Evolutionary conservation across 2,888 invertebrate genomes (phyloP).

Genomic region (Ceriagrion tenellum): DNA sequence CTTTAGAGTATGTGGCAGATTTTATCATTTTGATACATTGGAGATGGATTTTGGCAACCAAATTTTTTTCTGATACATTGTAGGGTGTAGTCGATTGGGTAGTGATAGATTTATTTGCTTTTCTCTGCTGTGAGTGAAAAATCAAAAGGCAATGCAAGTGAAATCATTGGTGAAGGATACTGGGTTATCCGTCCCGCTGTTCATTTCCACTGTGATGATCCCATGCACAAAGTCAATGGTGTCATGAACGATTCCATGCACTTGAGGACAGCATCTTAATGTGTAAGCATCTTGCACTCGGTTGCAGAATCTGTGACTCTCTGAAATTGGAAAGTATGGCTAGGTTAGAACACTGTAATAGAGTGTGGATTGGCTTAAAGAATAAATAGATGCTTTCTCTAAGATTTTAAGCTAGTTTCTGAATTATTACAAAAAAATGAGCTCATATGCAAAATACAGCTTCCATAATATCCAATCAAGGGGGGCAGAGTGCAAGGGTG

Average conservation of each 20-base stretch:
- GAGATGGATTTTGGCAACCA: not conserved
- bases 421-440: no score
- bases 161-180: slow-evolving; percentile 75
- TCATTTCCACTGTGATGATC: slow-evolving; percentile 83
- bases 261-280: slow-evolving; percentile 83
- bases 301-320: slow-evolving; percentile 83
- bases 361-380: no score
- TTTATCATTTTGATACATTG: no score
- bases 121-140: not conserved
- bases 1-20: no score
- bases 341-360: no score
- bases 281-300: slow-evolving; percentile 85
- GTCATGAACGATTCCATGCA: slow-evolving; percentile 84
- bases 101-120: not conserved
- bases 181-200: slow-evolving; percentile 85
- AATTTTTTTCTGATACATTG: no score
- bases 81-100: not conserved
- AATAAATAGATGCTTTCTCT: no score
- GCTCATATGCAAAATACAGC: no score
- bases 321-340: slow-evolving; percentile 75
- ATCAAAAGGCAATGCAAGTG: slow-evolving; percentile 37
- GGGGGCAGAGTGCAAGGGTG: no score
- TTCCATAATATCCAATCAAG: no score
- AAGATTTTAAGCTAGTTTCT: no score
- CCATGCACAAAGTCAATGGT: slow-evolving; percentile 83